These are phyloP conservation scores for Melanotaenia boesemani DNA, from an alignment of 2,797 vertebrate genomes.

Conservation along the genomic window DNA sequence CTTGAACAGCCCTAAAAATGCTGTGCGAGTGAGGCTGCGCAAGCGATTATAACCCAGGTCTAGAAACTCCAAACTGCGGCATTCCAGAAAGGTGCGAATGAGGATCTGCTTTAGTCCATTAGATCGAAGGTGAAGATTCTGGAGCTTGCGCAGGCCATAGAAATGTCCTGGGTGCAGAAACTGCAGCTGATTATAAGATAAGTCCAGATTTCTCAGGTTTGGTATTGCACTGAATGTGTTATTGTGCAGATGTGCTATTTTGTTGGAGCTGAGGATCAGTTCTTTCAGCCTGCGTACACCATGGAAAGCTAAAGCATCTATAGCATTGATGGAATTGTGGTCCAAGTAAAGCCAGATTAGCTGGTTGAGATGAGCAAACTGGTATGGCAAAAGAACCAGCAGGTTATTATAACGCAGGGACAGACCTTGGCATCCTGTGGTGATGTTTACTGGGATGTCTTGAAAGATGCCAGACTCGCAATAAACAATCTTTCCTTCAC, in stretches of 20 bases:
- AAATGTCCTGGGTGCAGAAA: constrained; percentile 91
- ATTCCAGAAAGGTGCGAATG: constrained; percentile 93
- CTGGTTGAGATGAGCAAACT: constrained; percentile 96
- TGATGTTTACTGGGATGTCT: constrained; percentile 94
- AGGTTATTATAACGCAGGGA: constrained; percentile 96
- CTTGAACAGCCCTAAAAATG: constrained; percentile 92
- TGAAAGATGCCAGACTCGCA: constrained; percentile 94
- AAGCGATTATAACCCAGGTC: constrained; percentile 96
- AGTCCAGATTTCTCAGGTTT: constrained; percentile 94
- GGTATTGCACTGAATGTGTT: constrained; percentile 92
- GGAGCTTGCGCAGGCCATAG: constrained; percentile 93
- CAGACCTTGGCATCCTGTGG: constrained; percentile 93
- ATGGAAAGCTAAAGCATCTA: constrained; percentile 93
- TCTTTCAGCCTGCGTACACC: constrained; percentile 96
- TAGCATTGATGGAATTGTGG: constrained; percentile 90
- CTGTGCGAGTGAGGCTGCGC: constrained; percentile 91
- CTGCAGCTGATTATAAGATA: constrained; percentile 96
- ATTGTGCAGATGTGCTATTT: constrained; percentile 91
- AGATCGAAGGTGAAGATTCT: constrained; percentile 92
- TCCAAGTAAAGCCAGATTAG: constrained; percentile 98
- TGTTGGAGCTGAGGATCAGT: constrained; percentile 96
- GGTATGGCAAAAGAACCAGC: constrained; percentile 90
- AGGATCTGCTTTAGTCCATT: constrained; percentile 91
- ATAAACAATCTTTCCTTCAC: constrained; percentile 97
- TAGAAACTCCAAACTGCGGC: constrained; percentile 94